Percentiles rank a stretch among this genome's conserved stretches.
Conservation (phyloP, 2,888 invertebrate genomes). For the Girardia tigrina region DNA sequence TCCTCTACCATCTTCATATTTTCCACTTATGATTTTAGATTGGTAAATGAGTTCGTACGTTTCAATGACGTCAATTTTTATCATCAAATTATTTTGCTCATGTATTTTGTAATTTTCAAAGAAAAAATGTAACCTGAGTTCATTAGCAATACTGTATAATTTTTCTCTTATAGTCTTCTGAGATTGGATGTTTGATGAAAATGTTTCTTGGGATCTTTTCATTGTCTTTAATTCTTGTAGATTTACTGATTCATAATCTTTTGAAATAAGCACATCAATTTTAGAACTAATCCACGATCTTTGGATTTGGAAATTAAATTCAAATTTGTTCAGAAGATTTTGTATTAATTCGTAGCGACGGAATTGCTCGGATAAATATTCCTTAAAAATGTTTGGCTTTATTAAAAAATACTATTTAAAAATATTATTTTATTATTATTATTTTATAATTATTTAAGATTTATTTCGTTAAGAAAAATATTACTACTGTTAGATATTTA, state of each 20-base stretch:
- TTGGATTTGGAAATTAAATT: neutral
- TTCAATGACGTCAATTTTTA: too few species aligned
- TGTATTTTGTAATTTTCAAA: too few species aligned
- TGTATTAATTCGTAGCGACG: neutral
- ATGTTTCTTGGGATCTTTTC: neutral
- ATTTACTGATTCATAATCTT: constrained; percentile 7
- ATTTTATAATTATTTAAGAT: too few species aligned
- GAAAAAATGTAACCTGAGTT: too few species aligned
- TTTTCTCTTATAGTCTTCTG: neutral
- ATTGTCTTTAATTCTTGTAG: neutral
- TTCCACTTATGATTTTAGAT: too few species aligned
- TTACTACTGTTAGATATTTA: too few species aligned
- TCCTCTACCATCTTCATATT: too few species aligned
- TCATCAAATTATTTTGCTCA: too few species aligned
- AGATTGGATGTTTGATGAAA: neutral
- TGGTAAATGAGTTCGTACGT: too few species aligned
- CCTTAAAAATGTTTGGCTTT: neutral
- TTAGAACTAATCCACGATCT: constrained; percentile 12
- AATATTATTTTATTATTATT: too few species aligned
- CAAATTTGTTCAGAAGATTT: neutral
- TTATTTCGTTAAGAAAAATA: too few species aligned
- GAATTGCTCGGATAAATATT: neutral
- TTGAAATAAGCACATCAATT: neutral
- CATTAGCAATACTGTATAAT: neutral
- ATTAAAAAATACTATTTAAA: too few species aligned